phyloP scores from a whole-genome alignment of 2,113 vertebrate species.

The Acanthisitta chloris region DNA sequence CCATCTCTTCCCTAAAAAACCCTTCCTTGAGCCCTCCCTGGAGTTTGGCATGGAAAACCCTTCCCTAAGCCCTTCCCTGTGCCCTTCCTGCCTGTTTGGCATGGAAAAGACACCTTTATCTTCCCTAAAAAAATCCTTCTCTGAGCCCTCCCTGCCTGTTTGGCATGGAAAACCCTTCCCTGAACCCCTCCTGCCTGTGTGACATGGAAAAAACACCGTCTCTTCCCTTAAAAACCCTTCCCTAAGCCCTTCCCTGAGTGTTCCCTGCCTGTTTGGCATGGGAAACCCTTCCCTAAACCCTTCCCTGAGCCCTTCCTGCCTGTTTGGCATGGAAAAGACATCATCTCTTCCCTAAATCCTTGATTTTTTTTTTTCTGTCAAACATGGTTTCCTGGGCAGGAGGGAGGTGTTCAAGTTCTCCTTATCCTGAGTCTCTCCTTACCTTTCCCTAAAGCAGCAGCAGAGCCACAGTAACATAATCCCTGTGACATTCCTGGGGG shows the following conservation, averaged over 20 bases:
- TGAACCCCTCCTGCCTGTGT: no score
- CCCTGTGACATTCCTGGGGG: conserved; percentile 39
- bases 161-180: no score
- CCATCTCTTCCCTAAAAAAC: no score
- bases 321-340: background rate
- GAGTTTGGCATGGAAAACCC: no score
- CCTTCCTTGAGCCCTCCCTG: no score
- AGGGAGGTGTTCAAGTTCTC: background rate
- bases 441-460: conserved; percentile 16
- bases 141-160: no score
- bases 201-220: no score
- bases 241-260: no score
- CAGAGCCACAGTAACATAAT: conserved; percentile 50
- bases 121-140: no score
- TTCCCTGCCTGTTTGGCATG: no score
- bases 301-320: background rate
- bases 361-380: background rate
- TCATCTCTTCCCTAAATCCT: background rate
- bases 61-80: background rate
- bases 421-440: background rate
- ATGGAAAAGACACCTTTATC: background rate
- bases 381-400: background rate
- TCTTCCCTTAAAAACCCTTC: no score
- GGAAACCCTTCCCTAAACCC: no score
- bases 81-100: background rate